These are phyloP conservation scores for Hippocampus barbouri DNA, from an alignment of 2,113 vertebrate species.

Conservation along the genomic window DNA sequence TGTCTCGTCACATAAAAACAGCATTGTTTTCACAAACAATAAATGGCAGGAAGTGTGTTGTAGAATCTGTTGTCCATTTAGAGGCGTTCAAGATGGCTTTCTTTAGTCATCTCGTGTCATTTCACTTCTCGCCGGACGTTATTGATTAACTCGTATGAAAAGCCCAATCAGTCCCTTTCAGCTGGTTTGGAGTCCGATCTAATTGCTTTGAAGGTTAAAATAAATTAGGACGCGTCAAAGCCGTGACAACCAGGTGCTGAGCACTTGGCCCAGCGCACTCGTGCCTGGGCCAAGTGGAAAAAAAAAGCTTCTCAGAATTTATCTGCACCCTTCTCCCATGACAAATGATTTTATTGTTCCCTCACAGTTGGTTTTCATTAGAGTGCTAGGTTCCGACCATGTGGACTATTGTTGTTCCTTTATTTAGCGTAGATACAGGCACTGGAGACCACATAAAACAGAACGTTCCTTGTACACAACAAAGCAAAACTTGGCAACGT, in stretches of 20 bases:
- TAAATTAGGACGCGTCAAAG: slow-evolving; percentile 45
- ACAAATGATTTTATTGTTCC: slow-evolving; percentile 78
- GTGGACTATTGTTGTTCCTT: slow-evolving; percentile 52
- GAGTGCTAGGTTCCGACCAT: slow-evolving; percentile 52
- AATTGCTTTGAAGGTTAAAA: slow-evolving; percentile 55
- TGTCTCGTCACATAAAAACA: slow-evolving; percentile 10
- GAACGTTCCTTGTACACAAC: slow-evolving; percentile 23
- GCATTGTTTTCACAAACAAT: slow-evolving; percentile 40
- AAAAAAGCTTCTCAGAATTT: slow-evolving; percentile 73
- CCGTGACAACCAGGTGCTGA: slow-evolving; percentile 67
- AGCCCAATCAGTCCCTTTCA: slow-evolving; percentile 44
- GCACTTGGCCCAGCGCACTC: slow-evolving; percentile 52
- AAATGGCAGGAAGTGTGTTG: slow-evolving; percentile 52
- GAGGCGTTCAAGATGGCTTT: slow-evolving; percentile 7
- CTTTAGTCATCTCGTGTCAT: slow-evolving; percentile 31
- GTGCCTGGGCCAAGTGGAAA: slow-evolving; percentile 60
- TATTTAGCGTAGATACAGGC: slow-evolving; percentile 32
- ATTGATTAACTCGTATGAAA: slow-evolving; percentile 47
- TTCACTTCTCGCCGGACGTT: slow-evolving; percentile 35
- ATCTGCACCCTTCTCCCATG: slow-evolving; percentile 72
- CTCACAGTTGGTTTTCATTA: slow-evolving; percentile 76
- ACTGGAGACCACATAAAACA: slow-evolving; percentile 53
- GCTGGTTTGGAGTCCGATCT: slow-evolving; percentile 48
- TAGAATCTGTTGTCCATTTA: slow-evolving; percentile 53
- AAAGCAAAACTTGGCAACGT: slow-evolving; percentile 29